Evolutionary conservation across 2,113 vertebrate species (phyloP).

Genomic region (Polypterus senegalus): DNA sequence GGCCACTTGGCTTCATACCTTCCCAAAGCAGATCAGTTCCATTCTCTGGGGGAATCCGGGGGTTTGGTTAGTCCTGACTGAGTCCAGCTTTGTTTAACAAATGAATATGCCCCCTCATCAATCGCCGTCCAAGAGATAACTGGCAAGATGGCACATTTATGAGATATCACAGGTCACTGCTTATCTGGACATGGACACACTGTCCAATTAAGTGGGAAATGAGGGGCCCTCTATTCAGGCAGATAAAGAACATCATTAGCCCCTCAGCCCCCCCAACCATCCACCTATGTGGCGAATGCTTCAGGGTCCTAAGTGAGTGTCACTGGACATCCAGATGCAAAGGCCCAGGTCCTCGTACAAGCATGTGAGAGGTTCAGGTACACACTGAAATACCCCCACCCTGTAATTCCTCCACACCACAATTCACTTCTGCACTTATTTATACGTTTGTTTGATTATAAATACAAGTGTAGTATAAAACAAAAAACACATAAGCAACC

Average conservation of each 20-base stretch:
- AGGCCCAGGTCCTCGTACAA: no score
- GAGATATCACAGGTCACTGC: slow-evolving; percentile 11
- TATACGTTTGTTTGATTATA: no score
- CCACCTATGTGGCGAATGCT: no score
- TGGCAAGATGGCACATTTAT: slow-evolving; percentile 14
- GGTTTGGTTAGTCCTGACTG: background rate
- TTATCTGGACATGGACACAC: slow-evolving; percentile 23
- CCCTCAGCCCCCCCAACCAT: background rate
- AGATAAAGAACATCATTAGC: slow-evolving; percentile 25
- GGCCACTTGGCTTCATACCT: no score
- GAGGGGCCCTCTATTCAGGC: slow-evolving; percentile 23
- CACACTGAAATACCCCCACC: no score
- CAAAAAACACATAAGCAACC: no score
- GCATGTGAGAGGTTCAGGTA: no score
- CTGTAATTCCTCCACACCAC: no score
- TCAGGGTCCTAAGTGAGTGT: no score
- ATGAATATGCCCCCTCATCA: slow-evolving; percentile 6
- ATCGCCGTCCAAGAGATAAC: slow-evolving; percentile 6
- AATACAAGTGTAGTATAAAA: no score
- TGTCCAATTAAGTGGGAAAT: slow-evolving; percentile 26
- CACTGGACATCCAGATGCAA: no score
- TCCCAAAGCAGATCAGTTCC: background rate
- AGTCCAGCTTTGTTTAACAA: slow-evolving; percentile 6
- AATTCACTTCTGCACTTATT: no score
- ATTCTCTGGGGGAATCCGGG: background rate